Evolutionary conservation across 1,140 invertebrate species (phyloP).

Genomic region (Plutomurus gul): DNA sequence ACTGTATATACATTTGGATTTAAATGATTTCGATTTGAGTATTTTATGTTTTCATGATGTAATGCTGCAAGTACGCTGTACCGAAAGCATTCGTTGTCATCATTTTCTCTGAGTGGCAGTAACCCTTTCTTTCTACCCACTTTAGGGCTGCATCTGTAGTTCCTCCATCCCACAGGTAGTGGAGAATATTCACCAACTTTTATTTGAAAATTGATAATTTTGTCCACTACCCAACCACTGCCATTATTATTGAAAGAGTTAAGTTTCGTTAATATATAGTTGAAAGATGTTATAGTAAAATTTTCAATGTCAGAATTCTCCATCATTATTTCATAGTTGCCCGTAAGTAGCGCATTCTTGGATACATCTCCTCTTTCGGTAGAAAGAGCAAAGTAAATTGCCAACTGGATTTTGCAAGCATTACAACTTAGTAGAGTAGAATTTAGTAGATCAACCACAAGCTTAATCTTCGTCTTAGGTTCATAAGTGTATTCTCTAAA

Average conservation of each 20-base stretch:
- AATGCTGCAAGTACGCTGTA: neutral
- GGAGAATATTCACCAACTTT: neutral
- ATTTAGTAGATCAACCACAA: neutral
- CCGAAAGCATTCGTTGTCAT: neutral
- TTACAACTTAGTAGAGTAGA: neutral
- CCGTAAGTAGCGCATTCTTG: neutral
- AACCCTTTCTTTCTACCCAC: neutral
- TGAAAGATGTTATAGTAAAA: neutral
- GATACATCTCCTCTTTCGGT: neutral
- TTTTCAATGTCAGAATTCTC: neutral
- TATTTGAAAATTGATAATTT: neutral
- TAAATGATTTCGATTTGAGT: neutral
- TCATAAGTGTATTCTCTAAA: neutral
- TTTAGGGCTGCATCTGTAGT: neutral
- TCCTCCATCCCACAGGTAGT: neutral
- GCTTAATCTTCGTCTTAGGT: neutral
- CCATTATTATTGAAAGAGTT: neutral
- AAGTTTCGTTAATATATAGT: neutral
- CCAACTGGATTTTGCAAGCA: neutral
- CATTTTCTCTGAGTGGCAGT: neutral
- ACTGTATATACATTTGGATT: neutral
- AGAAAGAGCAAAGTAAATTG: neutral
- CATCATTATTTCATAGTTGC: neutral
- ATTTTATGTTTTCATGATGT: neutral
- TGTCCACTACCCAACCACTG: neutral